Base-by-base conservation (phyloP, 1,140 invertebrate genomes). In the Diprion similis region DNA sequence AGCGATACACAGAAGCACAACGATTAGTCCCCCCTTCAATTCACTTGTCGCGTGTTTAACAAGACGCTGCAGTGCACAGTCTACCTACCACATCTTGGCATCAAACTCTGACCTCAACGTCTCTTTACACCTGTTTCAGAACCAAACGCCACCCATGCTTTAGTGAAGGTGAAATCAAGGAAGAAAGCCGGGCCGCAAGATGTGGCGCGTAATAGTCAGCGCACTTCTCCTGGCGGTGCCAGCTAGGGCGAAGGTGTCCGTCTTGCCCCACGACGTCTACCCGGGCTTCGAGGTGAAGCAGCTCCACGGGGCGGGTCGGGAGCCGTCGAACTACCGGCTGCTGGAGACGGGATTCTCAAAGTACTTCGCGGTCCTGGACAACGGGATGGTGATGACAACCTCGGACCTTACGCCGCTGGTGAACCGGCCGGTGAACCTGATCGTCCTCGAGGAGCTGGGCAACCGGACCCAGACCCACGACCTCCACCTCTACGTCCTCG, bases 301-400 rank as follows among this genome's bases (percentile, higher is more conserved):
- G 81, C 94, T 96, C 80, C 85, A 84, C 79, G 73, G 77, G 51
- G 76, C 79, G 6, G 46, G 75, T 37, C 78, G 79, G 47, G 80
- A 86, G 70, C 86, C 90, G 76, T 89, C 91, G 46, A 90, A 90
- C 48, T 95, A 92, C 83, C 91, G 90, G 18, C 87, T 95, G 13
- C 83, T 95, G 77, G 93, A 95, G 76, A 94, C 92, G 19, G 94
- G 92, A 66, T 95, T 92, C 83, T 94, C 93, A 11, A 91, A 94
- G 69, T 96, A 93, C 82, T 97, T 97, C 83, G 94, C 95, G 1
- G 92, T 97, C 46, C 90, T 97, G n/a, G 92, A 94, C 69, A 93
- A 96, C 85, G 96, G 96, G 24, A 90, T 96, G 66, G 91, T 97
- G 10, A 97, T 97, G 95, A 97, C 95, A 17, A 96, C 95, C 2